Conservation (phyloP, 2,797 vertebrate genomes). For the Smutsia temminckii region DNA sequence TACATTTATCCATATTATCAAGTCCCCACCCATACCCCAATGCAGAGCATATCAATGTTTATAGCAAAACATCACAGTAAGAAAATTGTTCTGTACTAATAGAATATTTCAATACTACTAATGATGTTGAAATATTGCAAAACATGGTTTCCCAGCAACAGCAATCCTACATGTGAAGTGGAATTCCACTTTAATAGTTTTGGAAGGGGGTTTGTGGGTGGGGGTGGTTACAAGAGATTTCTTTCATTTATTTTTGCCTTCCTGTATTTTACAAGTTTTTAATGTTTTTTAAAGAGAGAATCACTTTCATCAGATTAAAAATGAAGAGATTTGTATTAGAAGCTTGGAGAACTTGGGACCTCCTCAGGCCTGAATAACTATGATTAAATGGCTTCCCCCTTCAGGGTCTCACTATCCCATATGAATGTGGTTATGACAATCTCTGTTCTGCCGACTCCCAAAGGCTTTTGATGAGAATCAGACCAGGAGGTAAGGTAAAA, state of each 20-base stretch:
- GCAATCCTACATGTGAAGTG: not conserved
- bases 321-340: not conserved
- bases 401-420: not conserved
- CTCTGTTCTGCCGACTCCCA: not conserved
- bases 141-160: not conserved
- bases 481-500: not conserved
- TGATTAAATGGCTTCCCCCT: not conserved
- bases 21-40: too few species aligned
- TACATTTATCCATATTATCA: too few species aligned
- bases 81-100: constrained; percentile 31
- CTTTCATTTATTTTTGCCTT: constrained; percentile 21
- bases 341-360: not conserved
- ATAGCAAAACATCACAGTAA: constrained; percentile 44
- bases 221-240: not conserved
- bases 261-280: constrained; percentile 32
- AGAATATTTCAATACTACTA: constrained; percentile 60
- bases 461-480: not conserved
- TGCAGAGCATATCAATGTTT: not conserved
- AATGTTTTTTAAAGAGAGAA: constrained; percentile 24
- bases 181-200: not conserved
- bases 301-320: constrained; percentile 29
- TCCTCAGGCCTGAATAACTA: not conserved
- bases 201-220: not conserved
- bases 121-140: constrained; percentile 42
- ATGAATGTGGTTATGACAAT: not conserved